Conservation (phyloP, 2,113 vertebrate genomes). For the Isurus oxyrinchus region DNA sequence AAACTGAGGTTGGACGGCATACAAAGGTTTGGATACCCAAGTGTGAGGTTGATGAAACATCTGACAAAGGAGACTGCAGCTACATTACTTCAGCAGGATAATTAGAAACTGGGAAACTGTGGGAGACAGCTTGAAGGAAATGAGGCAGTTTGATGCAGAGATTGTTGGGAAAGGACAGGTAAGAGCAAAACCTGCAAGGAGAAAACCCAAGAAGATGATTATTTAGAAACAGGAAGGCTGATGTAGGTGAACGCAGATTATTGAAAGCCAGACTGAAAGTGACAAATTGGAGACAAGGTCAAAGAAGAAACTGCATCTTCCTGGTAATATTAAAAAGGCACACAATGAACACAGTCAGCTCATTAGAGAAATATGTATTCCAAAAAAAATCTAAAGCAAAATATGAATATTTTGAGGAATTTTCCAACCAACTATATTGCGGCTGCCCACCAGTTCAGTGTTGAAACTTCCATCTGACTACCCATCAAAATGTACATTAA, state of each 20-base stretch:
- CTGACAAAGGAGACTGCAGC: neutral
- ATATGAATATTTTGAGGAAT: neutral
- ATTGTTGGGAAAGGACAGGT: no score
- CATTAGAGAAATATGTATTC: neutral
- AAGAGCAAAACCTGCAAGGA: neutral
- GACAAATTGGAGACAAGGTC: neutral
- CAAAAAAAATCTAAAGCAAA: neutral
- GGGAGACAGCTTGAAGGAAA: neutral
- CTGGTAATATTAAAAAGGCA: neutral
- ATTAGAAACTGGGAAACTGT: neutral
- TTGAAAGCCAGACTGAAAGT: neutral
- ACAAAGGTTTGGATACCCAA: neutral
- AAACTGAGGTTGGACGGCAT: neutral
- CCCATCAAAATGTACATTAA: neutral
- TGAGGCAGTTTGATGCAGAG: neutral
- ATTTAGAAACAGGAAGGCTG: neutral
- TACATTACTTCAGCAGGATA: neutral
- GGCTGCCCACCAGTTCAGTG: neutral
- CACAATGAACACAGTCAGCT: neutral
- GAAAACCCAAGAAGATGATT: neutral
- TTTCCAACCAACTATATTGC: neutral
- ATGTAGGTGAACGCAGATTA: neutral
- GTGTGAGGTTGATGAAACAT: neutral
- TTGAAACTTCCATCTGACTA: neutral
- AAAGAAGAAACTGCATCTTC: neutral